A percentile compares a stretch with the other conserved stretches of the same genome.
Conservation (phyloP, 2,797 vertebrate genomes). For the Pempheris klunzingeri region DNA sequence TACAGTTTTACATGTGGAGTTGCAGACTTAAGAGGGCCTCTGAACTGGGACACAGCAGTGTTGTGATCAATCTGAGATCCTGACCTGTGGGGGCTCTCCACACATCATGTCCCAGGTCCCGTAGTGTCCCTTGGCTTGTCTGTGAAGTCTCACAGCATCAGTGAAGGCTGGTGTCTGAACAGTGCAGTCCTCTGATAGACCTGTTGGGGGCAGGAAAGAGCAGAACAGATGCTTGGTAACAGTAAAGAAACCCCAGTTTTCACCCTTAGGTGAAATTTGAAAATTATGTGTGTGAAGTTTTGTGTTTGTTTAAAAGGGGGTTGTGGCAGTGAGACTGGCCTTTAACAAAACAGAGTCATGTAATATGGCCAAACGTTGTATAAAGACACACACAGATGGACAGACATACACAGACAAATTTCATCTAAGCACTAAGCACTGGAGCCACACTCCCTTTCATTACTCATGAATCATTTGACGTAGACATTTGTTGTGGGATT, state of each 20-base stretch:
- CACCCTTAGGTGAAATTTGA: no score
- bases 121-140: conserved; percentile 91
- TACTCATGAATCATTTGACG: no score
- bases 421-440: no score
- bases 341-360: no score
- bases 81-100: conserved; percentile 90
- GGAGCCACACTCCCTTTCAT: no score
- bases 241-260: neutral
- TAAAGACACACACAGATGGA: no score
- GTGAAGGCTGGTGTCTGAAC: conserved; percentile 95
- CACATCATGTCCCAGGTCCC: conserved; percentile 99
- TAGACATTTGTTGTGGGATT: no score
- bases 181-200: conserved; percentile 90
- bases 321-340: no score
- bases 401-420: no score
- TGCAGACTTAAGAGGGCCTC: neutral
- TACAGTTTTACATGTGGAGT: neutral
- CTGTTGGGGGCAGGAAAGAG: conserved; percentile 76
- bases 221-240: conserved; percentile 24
- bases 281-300: no score
- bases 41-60: neutral
- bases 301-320: no score
- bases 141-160: conserved; percentile 89
- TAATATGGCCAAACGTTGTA: no score
- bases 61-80: conserved; percentile 9